Percentiles rank a stretch among this genome's conserved stretches.
These are phyloP conservation scores for Lipotes vexillifer DNA, from an alignment of 2,113 vertebrate species.

Conservation along the genomic window DNA sequence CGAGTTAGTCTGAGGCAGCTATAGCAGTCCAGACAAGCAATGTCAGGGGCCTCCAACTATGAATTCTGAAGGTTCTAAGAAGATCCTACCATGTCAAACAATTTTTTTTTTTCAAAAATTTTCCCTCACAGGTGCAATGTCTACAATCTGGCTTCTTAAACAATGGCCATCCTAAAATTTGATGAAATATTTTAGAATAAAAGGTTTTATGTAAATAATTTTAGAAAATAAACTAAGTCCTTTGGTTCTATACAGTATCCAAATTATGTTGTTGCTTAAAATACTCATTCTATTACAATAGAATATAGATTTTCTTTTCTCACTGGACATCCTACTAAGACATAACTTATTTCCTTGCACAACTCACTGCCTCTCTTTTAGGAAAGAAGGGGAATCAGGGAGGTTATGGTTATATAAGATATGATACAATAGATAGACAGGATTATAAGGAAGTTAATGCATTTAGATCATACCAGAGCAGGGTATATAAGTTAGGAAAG, in stretches of 20 bases:
- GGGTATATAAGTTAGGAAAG: not conserved
- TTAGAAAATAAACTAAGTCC: not conserved
- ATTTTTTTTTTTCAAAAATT: not conserved
- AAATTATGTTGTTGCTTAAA: not conserved
- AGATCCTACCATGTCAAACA: not conserved
- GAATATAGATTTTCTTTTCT: not conserved
- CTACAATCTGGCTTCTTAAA: not conserved
- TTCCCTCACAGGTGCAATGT: not conserved
- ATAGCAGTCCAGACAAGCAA: not conserved
- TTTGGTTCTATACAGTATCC: not conserved
- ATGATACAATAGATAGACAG: not conserved
- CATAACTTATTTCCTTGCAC: not conserved
- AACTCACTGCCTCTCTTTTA: not conserved
- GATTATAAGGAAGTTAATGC: not conserved
- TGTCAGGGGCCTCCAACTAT: not conserved
- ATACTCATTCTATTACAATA: not conserved
- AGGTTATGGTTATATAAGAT: not conserved
- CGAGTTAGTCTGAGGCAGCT: not conserved
- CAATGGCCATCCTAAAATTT: not conserved
- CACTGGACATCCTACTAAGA: not conserved
- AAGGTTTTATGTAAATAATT: not conserved
- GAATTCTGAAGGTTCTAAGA: not conserved
- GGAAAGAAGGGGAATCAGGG: not conserved
- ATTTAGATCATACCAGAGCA: not conserved
- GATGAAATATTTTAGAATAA: constrained; percentile 2